Evolutionary conservation across 2,113 vertebrate species (phyloP).

Genomic region (Xyrauchen texanus): DNA sequence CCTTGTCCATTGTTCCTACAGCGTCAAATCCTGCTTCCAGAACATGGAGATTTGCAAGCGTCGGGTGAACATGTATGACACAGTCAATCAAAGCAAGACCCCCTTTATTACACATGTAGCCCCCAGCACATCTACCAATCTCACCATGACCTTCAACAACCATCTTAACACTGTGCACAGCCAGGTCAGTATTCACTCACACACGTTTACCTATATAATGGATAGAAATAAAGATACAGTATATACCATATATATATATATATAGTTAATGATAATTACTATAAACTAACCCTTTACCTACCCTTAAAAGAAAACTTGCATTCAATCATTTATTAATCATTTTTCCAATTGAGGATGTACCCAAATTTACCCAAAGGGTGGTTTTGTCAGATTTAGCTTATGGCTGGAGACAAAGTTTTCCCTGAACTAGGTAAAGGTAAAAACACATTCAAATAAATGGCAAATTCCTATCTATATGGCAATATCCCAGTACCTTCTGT

Average conservation of each 20-base stretch:
- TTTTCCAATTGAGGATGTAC: too few species aligned
- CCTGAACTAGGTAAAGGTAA: too few species aligned
- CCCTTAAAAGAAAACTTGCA: too few species aligned
- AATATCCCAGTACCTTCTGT: too few species aligned
- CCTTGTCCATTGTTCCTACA: conserved; percentile 58
- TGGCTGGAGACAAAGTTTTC: too few species aligned
- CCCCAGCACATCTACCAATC: conserved; percentile 96
- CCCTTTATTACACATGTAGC: conserved; percentile 98
- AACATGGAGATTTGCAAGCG: conserved; percentile 99
- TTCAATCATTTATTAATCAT: too few species aligned
- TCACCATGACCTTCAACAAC: conserved; percentile 99
- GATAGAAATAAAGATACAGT: too few species aligned
- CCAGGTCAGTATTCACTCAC: conserved; percentile 73
- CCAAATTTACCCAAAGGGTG: too few species aligned
- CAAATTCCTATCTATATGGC: too few species aligned
- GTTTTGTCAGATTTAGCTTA: too few species aligned
- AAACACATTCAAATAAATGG: too few species aligned
- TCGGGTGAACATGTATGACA: conserved; percentile 95
- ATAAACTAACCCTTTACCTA: too few species aligned
- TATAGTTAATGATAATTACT: background rate
- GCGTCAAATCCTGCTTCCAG: conserved; percentile 99
- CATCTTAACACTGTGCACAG: conserved; percentile 98
- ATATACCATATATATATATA: background rate
- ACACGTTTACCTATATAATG: background rate
- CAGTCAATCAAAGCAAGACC: conserved; percentile 99